A percentile compares a stretch with the other conserved stretches of the same genome.
Conservation (phyloP, 2,888 invertebrate species). For the Icerya purchasi region DNA sequence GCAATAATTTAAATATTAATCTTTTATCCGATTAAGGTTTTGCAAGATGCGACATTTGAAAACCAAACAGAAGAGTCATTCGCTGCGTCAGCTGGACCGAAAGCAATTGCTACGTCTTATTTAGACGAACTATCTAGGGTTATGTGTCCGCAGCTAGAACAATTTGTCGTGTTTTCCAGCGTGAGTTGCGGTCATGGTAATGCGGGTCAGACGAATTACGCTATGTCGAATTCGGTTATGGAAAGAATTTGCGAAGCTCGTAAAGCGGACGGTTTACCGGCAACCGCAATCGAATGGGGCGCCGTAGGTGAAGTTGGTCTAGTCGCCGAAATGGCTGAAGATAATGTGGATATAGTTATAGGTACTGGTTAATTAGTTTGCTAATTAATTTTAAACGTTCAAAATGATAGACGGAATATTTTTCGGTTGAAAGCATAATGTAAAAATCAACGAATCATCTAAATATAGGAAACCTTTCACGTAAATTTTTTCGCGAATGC, state of each 20-base stretch:
- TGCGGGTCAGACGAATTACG: constrained; percentile 77
- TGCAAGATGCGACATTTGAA: constrained; percentile 51
- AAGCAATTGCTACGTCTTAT: constrained; percentile 57
- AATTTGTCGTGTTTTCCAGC: constrained; percentile 80
- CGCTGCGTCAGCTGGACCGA: constrained; percentile 45
- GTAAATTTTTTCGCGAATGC: no score
- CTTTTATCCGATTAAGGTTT: constrained; percentile 49
- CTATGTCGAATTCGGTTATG: constrained; percentile 55
- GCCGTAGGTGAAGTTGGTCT: constrained; percentile 69
- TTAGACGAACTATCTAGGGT: constrained; percentile 44
- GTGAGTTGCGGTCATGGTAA: constrained; percentile 81
- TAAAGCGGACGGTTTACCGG: constrained; percentile 45
- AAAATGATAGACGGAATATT: no score
- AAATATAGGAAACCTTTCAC: no score
- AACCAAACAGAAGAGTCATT: constrained; percentile 53
- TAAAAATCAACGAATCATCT: background rate
- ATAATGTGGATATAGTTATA: constrained; percentile 42
- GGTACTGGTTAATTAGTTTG: no score
- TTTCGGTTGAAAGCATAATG: background rate
- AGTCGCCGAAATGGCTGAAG: constrained; percentile 35
- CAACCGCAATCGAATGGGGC: constrained; percentile 76
- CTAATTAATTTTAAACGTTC: no score
- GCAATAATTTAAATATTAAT: constrained; percentile 65
- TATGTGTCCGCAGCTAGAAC: constrained; percentile 32
- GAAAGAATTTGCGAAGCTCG: constrained; percentile 47